Base-by-base conservation (phyloP, 2,797 vertebrate species). In the Apodemus agrarius region DNA sequence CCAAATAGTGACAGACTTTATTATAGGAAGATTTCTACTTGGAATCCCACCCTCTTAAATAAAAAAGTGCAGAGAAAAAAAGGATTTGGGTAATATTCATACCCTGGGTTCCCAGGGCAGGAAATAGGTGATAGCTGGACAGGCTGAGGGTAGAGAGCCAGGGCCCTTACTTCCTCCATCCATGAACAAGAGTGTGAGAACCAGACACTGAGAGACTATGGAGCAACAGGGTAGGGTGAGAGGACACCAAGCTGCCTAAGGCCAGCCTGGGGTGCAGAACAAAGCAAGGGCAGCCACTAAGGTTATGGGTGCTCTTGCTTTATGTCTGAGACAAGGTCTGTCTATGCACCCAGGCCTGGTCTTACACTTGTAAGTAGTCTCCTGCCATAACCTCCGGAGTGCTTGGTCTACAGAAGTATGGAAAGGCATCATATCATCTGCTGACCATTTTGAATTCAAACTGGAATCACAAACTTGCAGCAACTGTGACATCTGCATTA, bases 61-160 rank as follows among this genome's bases (percentile, higher is more conserved):
- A 99, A 98, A 97, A 99, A 99, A 99, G 99, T 99, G 99, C 99
- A 99, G 99, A 99, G 99, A 99, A 99, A 99, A 99, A 99, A 99
- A 99, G 98, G 99, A 99, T 99, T 99, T 99, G 99, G 99, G 99
- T 99, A 99, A 98, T 97, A 99, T 99, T 99, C 99, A 99, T 99
- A 99, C 99, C 84, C 93, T 95, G 97, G 95, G 95, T 97, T 90
- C 94, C 94, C 93, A 94, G 75, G 93, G 59, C 91, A 95, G 67
- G 76, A 85, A 95, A 85, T 76, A 92, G 92, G 37, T 83, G 31
- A 95, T 82, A 96, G 95, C 97, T 96, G 87, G 96, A 78, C 88
- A 89, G 97, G 43, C 89, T 69, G 82, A 93, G 78, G 89, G 26
- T 89, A 85, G 79, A 87, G 81, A 78, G 95, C n/a, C 69, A 87